Base-by-base conservation (phyloP, 2,113 vertebrate genomes). In the Rynchops niger region DNA sequence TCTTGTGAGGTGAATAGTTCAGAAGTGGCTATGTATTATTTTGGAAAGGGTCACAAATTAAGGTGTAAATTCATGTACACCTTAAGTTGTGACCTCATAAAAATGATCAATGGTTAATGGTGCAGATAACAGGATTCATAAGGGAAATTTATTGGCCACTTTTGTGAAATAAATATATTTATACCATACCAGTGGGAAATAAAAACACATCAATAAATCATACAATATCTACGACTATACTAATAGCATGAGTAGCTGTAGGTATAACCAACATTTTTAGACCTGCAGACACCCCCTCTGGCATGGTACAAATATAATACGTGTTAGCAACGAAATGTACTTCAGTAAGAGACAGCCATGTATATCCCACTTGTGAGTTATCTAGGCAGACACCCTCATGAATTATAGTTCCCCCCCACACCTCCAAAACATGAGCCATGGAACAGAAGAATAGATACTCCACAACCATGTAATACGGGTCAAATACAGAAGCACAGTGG, bases 71-170 rank as follows among this genome's bases (percentile, higher is more conserved):
- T 95, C 97, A 96, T 95, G 96, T 97, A 98, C 90, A 95, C 95
- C 95, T 97, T 97, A 98, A 97, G 96, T 91, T 93, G 96, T 97
- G 97, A 98, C 98, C 83, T 95, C 97, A 98, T 98, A 98, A 98
- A 98, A 98, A 98, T 98, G 98, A 98, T 97, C 97, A 98, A 98
- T 98, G 97, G 96, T 96, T 98, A 98, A 97, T 98, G 93, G 98
- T 96, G 96, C 97, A 98, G 98, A 98, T 98, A 98, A 98, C 98
- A 58, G 98, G 98, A 98, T 98, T 98, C 98, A 98, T 98, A 98
- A 98, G 98, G 96, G 97, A 98, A 98, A 98, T 98, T 98, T 98
- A 98, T 98, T 98, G 98, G 98, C 97, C 98, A 98, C 98, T 98
- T 98, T 73, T 97, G 98, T 97, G 98, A 97, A 98, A 98, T 98